Base-by-base conservation (phyloP, 1,140 invertebrate species). In the Aphelinus certus region DNA sequence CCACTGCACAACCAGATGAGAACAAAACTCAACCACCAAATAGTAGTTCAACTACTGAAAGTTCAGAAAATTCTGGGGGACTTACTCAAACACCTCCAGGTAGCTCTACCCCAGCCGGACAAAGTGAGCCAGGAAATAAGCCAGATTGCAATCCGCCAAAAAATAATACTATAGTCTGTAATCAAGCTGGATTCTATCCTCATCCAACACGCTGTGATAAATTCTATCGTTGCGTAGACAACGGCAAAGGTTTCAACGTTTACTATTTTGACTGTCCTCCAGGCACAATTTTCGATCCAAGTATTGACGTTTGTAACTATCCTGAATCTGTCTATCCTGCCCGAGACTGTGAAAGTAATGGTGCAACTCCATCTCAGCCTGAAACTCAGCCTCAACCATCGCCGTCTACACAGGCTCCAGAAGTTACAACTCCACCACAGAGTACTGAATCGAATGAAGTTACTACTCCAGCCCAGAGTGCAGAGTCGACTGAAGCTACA, bases 211-310 rank as follows among this genome's bases (percentile, higher is more conserved):
- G 91, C 57, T 95, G 94, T 81, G 89, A 88, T 63, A 92, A 92
- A 79, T 94, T 93, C 79, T 94, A 93, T 79, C 89, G 92, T 68
- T 94, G 93, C 81, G 93, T 94, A 1, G 86, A 91, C 73, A 89
- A 91, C 77, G 91, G 90, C 47, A 90, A 92, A 73, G 89, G 90
- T 47, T 92, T 90, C 77, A 90, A 89, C 55, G 84, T 91, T 3
- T 90, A 88, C 74, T 79, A 88, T 57, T 91, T 90, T 73, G 84
- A 89, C 51, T 91, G 90, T 75, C 79, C 84, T 6, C 79, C 84
- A n/a, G 89, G 90, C 69, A 91, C 90, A 7, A 90, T 90, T 68
- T 91, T 88, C 66, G 90, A 91, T 79, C 86, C 89, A 1, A 87
- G 85, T 46, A 84, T 89, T 10, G 87, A 81, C 71, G 83, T 84